A percentile compares a stretch with the other conserved stretches of the same genome.
These are phyloP conservation scores for Drosophila rubida DNA, from an alignment of 2,888 invertebrate species.

Conservation along the genomic window DNA sequence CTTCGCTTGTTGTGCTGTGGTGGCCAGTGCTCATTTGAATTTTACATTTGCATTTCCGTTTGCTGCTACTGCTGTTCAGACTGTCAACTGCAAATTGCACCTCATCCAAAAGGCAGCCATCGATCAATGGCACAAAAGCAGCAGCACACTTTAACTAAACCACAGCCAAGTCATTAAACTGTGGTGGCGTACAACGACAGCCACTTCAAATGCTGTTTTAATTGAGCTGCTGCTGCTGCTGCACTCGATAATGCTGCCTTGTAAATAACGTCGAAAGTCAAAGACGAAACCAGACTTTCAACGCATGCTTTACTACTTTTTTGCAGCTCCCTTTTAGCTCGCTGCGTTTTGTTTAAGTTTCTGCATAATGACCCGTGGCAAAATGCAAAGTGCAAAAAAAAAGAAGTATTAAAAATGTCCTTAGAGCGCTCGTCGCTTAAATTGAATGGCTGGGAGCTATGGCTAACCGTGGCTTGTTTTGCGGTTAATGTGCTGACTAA, in stretches of 20 bases:
- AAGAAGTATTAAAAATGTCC: not conserved
- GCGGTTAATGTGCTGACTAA: slow-evolving; percentile 10
- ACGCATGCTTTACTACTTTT: slow-evolving; percentile 1
- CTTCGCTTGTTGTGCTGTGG: slow-evolving; percentile 21
- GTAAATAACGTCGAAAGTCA: slow-evolving; percentile 21
- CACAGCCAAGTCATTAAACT: slow-evolving; percentile 53
- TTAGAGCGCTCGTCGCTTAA: not conserved
- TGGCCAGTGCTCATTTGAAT: slow-evolving; percentile 50
- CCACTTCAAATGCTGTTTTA: slow-evolving; percentile 66
- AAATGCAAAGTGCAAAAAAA: slow-evolving; percentile 5
- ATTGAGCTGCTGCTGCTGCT: slow-evolving; percentile 60
- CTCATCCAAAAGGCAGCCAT: slow-evolving; percentile 32
- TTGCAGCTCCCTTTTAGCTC: not conserved
- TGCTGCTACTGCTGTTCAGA: slow-evolving; percentile 4
- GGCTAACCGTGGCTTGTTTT: not conserved
- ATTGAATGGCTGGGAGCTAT: not conserved
- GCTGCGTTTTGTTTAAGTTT: slow-evolving; percentile 10
- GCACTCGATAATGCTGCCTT: slow-evolving; percentile 29
- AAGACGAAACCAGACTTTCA: slow-evolving; percentile 17
- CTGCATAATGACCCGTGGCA: slow-evolving; percentile 31
- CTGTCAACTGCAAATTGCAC: slow-evolving; percentile 46
- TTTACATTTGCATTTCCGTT: slow-evolving; percentile 50
- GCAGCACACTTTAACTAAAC: slow-evolving; percentile 26
- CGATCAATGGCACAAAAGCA: slow-evolving; percentile 45
- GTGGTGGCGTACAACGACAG: slow-evolving; percentile 13